Evolutionary conservation across 1,140 invertebrate genomes (phyloP).

Genomic region (Nephotettix cincticeps): DNA sequence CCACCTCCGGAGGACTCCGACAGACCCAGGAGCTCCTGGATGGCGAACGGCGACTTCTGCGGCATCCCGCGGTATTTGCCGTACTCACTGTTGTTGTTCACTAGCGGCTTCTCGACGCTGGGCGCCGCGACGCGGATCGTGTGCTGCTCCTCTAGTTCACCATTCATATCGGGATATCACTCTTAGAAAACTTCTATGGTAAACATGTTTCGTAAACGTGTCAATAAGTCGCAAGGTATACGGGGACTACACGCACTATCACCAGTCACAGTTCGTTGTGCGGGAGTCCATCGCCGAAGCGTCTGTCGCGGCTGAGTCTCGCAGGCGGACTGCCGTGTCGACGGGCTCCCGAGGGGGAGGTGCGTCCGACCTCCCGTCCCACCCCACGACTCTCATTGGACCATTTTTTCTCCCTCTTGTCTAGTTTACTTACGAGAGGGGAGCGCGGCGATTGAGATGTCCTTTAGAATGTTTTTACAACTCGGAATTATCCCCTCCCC

Average conservation of each 20-base stretch:
- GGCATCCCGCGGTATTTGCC: conserved; percentile 53
- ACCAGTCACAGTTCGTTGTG: neutral
- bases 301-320: neutral
- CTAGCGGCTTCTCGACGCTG: conserved; percentile 10
- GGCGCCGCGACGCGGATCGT: conserved; percentile 25
- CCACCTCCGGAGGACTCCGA: conserved; percentile 29
- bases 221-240: neutral
- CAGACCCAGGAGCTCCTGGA: conserved; percentile 85
- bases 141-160: conserved; percentile 13
- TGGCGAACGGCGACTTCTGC: conserved; percentile 86
- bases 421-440: conserved; percentile 14
- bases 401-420: conserved; percentile 10
- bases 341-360: neutral
- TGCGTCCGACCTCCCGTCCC: neutral
- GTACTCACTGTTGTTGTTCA: conserved; percentile 11
- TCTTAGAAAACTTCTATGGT: neutral
- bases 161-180: neutral
- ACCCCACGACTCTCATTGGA: neutral
- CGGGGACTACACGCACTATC: neutral
- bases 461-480: conserved; percentile 27
- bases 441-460: conserved; percentile 22
- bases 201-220: too few relatives aligned
- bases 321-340: neutral
- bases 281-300: neutral
- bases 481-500: conserved; percentile 21